Percentiles rank a stretch among this genome's conserved stretches.
Evolutionary conservation across 2,888 invertebrate species (phyloP).

Genomic region (Lasius platythorax): DNA sequence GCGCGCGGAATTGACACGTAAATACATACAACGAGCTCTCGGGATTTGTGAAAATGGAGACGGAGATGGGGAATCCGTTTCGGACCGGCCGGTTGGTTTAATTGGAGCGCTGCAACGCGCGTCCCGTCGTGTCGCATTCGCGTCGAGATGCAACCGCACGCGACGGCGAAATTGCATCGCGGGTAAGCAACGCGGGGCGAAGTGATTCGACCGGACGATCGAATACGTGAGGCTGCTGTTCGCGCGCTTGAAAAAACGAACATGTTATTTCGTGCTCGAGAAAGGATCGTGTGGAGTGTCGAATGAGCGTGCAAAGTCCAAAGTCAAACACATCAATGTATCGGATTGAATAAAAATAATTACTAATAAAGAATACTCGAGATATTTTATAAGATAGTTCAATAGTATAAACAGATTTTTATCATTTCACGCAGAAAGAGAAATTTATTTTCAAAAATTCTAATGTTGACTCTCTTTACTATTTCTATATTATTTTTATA

Average conservation of each 20-base stretch:
- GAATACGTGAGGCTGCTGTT: constrained; percentile 4
- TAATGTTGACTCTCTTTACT: not conserved
- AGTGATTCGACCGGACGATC: constrained; percentile 31
- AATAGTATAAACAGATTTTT: not conserved
- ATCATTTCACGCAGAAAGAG: not conserved
- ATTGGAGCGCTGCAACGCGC: constrained; percentile 70
- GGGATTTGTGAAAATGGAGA: constrained; percentile 67
- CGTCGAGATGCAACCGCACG: constrained; percentile 38
- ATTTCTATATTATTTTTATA: not conserved
- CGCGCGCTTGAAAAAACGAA: constrained; percentile 16
- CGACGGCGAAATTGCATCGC: constrained; percentile 66
- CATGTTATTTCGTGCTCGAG: constrained; percentile 24
- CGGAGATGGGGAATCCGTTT: constrained; percentile 70
- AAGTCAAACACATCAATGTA: not conserved
- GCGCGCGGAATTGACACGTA: constrained; percentile 75
- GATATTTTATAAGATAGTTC: not conserved
- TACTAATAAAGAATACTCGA: not conserved
- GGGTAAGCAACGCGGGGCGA: constrained; percentile 37
- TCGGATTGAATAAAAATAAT: not conserved
- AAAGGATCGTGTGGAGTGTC: constrained; percentile 16
- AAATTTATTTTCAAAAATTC: not conserved
- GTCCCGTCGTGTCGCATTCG: constrained; percentile 49
- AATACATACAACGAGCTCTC: constrained; percentile 69
- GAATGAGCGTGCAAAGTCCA: not conserved
- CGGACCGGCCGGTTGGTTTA: constrained; percentile 69